phyloP scores from a whole-genome alignment of 92 coral and sea anemone genomes.

The Umimayanthus chanpuru region DNA sequence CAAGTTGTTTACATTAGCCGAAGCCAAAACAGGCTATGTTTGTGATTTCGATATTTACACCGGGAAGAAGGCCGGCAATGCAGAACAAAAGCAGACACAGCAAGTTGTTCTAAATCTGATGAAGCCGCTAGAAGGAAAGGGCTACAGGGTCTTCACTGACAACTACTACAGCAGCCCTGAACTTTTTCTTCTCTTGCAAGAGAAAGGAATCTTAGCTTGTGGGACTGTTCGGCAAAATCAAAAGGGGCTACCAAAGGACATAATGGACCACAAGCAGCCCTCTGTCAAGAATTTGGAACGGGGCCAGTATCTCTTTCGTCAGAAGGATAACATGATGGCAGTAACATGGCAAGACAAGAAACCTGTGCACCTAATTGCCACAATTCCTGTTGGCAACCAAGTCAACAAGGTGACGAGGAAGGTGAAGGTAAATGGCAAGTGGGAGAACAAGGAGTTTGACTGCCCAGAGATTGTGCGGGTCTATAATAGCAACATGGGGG shows the following conservation, averaged over 20 bases:
- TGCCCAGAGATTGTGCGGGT: conserved; percentile 35
- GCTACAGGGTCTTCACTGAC: too few species aligned
- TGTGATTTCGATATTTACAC: too few species aligned
- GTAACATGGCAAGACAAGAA: conserved; percentile 62
- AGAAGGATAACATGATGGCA: conserved; percentile 40
- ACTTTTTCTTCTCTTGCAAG: too few species aligned
- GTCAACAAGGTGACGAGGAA: conserved; percentile 17
- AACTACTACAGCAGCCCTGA: too few species aligned
- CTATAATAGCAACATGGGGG: conserved; percentile 38
- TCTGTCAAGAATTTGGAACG: conserved; percentile 35
- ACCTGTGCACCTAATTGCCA: conserved; percentile 48
- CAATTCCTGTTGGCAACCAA: conserved; percentile 33
- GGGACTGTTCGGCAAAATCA: too few species aligned
- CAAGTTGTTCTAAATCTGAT: too few species aligned
- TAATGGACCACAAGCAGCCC: conserved; percentile 43
- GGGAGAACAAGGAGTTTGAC: conserved; percentile 42
- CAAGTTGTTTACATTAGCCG: too few species aligned
- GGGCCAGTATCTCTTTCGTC: conserved; percentile 42
- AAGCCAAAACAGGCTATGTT: too few species aligned
- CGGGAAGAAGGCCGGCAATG: too few species aligned
- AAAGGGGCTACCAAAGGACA: conserved; percentile 44
- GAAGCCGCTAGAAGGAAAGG: too few species aligned
- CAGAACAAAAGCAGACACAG: too few species aligned
- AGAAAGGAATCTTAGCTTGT: too few species aligned
- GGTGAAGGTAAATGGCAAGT: conserved; percentile 23